phyloP scores from a whole-genome alignment of 2,113 vertebrate species.

The Cepphus grylle region DNA sequence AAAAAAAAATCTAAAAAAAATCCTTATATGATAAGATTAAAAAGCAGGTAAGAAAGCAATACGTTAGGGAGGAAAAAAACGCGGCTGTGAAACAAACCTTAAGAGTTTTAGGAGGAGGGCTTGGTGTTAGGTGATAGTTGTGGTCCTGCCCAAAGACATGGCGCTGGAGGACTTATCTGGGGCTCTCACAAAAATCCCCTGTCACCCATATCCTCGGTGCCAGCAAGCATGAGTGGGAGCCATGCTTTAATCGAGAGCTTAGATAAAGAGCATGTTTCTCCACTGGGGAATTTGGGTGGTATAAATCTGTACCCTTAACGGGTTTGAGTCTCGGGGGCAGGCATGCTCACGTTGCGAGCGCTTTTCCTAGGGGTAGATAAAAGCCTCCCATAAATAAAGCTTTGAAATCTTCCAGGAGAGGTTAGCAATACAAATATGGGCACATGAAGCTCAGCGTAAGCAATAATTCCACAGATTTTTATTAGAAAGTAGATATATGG shows the following conservation, averaged over 20 bases:
- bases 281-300: not conserved
- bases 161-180: not conserved
- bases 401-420: conserved; percentile 54
- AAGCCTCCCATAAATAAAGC: conserved; percentile 34
- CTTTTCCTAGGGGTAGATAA: conserved; percentile 17
- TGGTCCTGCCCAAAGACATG: not conserved
- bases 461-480: conserved; percentile 68
- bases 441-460: conserved; percentile 33
- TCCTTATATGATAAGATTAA: not conserved
- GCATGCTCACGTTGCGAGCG: not conserved
- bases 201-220: not conserved
- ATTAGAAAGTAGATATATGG: conserved; percentile 60
- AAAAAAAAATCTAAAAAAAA: not conserved
- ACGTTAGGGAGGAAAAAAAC: not conserved
- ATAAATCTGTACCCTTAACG: conserved; percentile 21
- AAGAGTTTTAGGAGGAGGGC: not conserved
- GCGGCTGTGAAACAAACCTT: not conserved
- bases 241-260: not conserved
- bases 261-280: conserved; percentile 38
- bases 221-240: not conserved
- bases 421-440: conserved; percentile 61
- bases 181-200: not conserved
- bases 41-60: not conserved
- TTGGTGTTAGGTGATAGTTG: not conserved
- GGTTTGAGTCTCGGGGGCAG: conserved; percentile 12